Evolutionary conservation across 2,113 vertebrate genomes (phyloP).

Genomic region (Phalacrocorax pelagicus): DNA sequence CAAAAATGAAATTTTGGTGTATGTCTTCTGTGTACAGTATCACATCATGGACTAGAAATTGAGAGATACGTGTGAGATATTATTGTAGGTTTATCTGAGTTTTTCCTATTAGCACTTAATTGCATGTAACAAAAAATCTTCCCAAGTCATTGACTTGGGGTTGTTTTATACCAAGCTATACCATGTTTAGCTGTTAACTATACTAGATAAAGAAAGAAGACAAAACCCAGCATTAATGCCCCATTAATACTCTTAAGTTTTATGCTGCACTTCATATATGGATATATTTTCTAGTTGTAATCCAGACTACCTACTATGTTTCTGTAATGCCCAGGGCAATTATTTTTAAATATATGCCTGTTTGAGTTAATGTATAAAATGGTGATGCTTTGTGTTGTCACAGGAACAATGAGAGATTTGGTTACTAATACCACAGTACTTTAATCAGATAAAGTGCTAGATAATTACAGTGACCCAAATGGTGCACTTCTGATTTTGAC

Average conservation of each 20-base stretch:
- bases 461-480: slow-evolving; percentile 23
- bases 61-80: rapidly evolving
- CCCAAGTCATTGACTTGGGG: neutral
- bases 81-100: neutral
- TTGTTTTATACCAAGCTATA: neutral
- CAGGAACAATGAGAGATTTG: slow-evolving; percentile 9
- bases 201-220: neutral
- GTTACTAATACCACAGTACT: slow-evolving; percentile 20
- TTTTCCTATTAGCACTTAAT: neutral
- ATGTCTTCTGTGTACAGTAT: neutral
- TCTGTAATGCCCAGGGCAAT: neutral
- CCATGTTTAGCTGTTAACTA: neutral
- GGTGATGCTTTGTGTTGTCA: neutral
- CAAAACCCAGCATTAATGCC: neutral
- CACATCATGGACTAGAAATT: neutral
- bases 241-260: neutral
- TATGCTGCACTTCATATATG: neutral
- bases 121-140: neutral
- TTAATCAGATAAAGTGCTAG: slow-evolving; percentile 32
- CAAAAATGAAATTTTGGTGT: neutral
- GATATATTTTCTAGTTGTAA: neutral
- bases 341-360: neutral
- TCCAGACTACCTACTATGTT: neutral
- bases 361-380: neutral
- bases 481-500: neutral